A percentile compares a stretch with the other conserved stretches of the same genome.
Conservation (phyloP, 2,888 invertebrate species). For the Philereme vetulata region DNA sequence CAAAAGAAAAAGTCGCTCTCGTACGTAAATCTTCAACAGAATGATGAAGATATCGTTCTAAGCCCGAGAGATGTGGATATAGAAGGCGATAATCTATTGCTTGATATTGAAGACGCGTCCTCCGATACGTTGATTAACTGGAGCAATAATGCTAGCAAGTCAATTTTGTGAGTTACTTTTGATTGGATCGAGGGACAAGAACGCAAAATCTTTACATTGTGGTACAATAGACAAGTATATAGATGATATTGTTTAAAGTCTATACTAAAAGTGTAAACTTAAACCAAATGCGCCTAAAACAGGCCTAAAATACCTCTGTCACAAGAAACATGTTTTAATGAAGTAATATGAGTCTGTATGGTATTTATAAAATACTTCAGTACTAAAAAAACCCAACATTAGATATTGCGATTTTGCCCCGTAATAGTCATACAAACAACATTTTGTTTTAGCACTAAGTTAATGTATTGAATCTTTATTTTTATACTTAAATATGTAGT, state of each 20-base stretch:
- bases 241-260: no score
- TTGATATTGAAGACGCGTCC: slow-evolving; percentile 72
- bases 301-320: no score
- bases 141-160: slow-evolving; percentile 69
- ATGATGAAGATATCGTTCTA: slow-evolving; percentile 70
- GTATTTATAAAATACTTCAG: no score
- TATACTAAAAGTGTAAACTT: no score
- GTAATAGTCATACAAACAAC: no score
- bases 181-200: slow-evolving; percentile 5
- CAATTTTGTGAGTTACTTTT: slow-evolving; percentile 62
- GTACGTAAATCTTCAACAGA: slow-evolving; percentile 71
- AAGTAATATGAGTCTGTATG: no score
- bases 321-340: no score
- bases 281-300: no score
- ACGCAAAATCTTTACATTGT: no score
- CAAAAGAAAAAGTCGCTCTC: slow-evolving; percentile 75
- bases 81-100: slow-evolving; percentile 64
- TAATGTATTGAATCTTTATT: slow-evolving; percentile 32
- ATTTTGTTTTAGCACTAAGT: slow-evolving; percentile 8
- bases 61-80: slow-evolving; percentile 49
- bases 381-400: no score
- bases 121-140: slow-evolving; percentile 72
- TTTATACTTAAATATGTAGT: slow-evolving; percentile 31
- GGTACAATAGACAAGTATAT: no score
- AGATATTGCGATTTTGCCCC: no score